These are phyloP conservation scores for Varanus komodoensis DNA, from an alignment of 2,113 vertebrate species.

Conservation along the genomic window DNA sequence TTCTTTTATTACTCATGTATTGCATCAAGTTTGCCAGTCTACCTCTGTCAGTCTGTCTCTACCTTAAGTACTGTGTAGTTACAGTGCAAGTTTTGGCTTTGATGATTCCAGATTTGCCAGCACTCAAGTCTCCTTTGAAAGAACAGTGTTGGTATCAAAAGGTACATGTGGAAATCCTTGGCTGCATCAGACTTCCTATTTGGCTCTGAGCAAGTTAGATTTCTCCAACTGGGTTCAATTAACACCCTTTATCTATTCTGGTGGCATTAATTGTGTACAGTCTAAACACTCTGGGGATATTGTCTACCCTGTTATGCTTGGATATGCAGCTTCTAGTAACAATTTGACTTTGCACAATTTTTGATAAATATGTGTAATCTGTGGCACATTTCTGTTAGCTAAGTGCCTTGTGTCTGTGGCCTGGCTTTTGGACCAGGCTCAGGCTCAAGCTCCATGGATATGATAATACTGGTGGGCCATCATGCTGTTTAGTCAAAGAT, in stretches of 20 bases:
- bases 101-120: neutral
- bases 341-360: neutral
- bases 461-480: neutral
- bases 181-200: neutral
- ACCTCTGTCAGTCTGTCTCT: neutral
- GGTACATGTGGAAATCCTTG: neutral
- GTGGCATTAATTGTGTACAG: neutral
- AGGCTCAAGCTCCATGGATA: neutral
- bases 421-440: neutral
- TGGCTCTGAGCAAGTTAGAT: neutral
- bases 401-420: neutral
- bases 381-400: neutral
- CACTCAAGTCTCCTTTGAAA: neutral
- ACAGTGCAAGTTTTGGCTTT: neutral
- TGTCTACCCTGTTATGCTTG: neutral
- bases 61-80: neutral
- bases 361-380: neutral
- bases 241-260: neutral
- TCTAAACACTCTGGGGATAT: neutral
- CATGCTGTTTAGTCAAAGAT: neutral
- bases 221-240: neutral
- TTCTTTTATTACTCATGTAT: neutral
- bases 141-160: neutral
- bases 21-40: neutral
- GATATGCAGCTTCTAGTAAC: neutral